Base-by-base conservation (phyloP, 2,888 invertebrate species). In the Drosophila yooni region DNA sequence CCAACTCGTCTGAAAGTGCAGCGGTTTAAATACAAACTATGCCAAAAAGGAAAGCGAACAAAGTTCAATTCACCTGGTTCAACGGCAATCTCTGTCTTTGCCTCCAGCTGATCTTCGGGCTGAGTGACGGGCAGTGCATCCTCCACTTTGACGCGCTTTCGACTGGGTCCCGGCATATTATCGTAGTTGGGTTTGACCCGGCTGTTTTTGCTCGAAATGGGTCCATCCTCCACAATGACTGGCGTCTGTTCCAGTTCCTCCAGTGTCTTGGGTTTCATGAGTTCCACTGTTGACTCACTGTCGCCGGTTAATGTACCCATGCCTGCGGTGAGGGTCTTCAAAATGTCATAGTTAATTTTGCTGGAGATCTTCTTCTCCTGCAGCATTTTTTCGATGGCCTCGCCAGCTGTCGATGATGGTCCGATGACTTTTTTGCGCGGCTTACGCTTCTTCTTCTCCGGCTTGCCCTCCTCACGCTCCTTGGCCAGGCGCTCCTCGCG, bases 291-390 rank as follows among this genome's bases (percentile, higher is more conserved):
- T 15, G 62, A 1, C 6, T 64, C 60, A 25, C 29, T 52, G 13
- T 76, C 76, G 15, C 76, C 76, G 18, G 82, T 70, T 25, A 80
- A 40, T 1, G 74, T 53, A 21, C 64, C 59, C 34, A 75, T 76
- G 54, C 87, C 85, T 34, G 90, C 92, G 7, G 92, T 93, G 64
- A 99, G 94, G 83, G 96, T 97, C 92, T 97, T 97, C 70, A 99
- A 94, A 46, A 99, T 99, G 83, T 99, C 99, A 91, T 99, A 99
- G 93, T 99, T 99, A 64, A 99, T 99, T 94, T 99, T 99, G 6
- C 95, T 96, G 4, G 99, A 99, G 79, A 99, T 96, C 91, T 97
- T 97, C 93, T 98, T 98, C 92, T 99, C 99, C 81, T 97, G 97
- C 27, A 99, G 94, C 96, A 99, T 98, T 94, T 98, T 98, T 92